These are phyloP conservation scores for Heliocidaris tuberculata DNA, from an alignment of 35 echinoderm and acorn worm genomes.

Conservation along the genomic window DNA sequence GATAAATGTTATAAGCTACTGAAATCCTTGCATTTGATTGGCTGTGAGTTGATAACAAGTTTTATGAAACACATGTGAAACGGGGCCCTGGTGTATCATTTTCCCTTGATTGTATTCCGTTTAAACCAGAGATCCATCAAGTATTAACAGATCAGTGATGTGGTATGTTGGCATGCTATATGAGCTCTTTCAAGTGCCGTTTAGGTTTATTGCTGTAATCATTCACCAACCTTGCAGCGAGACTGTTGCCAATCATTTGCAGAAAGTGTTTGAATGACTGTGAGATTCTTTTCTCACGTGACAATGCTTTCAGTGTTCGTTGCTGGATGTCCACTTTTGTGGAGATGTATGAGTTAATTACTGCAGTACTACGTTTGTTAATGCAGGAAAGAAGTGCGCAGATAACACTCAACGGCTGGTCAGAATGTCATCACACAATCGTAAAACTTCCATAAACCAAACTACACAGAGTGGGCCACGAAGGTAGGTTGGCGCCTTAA, in stretches of 20 bases:
- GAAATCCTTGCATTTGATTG: too few species aligned
- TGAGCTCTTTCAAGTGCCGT: background rate
- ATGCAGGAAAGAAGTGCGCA: background rate
- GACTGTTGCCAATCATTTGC: background rate
- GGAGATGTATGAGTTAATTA: background rate
- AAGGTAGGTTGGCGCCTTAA: background rate
- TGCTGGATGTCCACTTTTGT: background rate
- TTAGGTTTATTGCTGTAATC: background rate
- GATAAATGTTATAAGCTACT: too few species aligned
- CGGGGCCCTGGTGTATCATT: too few species aligned
- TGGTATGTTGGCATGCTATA: background rate
- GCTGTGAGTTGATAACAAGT: too few species aligned
- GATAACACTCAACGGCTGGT: background rate
- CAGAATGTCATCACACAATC: background rate
- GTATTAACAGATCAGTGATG: too few species aligned
- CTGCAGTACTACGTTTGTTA: background rate
- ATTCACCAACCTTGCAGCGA: background rate
- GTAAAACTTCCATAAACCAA: background rate
- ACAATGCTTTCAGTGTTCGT: background rate
- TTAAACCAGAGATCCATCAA: too few species aligned
- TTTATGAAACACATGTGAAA: too few species aligned
- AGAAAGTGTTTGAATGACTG: background rate
- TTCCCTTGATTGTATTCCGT: too few species aligned
- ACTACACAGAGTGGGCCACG: background rate
- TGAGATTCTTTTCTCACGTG: too few species aligned